Evolutionary conservation across 2,888 invertebrate genomes (phyloP), one percentile per base, ranked within the genome.

Genomic region (Meta bourneti): DNA sequence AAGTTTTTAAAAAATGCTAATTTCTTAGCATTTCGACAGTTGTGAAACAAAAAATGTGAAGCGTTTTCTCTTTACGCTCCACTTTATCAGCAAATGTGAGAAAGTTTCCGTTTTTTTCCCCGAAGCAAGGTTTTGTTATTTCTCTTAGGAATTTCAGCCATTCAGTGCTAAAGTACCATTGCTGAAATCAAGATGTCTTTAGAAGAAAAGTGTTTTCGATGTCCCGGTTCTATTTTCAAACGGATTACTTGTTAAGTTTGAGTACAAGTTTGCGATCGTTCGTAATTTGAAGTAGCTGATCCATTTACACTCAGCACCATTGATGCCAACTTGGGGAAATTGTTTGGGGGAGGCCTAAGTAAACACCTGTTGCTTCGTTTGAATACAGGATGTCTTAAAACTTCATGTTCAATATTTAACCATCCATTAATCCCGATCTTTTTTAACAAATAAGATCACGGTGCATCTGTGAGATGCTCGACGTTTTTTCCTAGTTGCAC

Each of bases 1-100:
- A 61, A 61, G 8, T 4, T 16, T 11, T 61, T 61, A 16, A 20
- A 48, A 84, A 84, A 75, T 75, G 84, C 54, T 84, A 84, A 84
- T 84, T 84, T 84, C 75, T 74, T 75, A 61, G 8, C 61, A 61
- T 34, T 34, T 34, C 1, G 34, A 34, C 34, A 34, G 34, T 34
- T 34, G 34, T 16, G 61, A 16, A 61, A 61, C 11, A 61, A 61
- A 61, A 61, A 7, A 11, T 9, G 34, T 1, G 34, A 34, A 34
- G 34, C 34, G 34, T 34, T 34, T 34, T 34, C 61, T 13, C 5
- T 61, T 61, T 16, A 61, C 61, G 61, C 61, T 61, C 61, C 61
- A 6, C 13, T 61, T 61, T 61, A 61, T 61, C 61, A 61, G 61
- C 61, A 61, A 61, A 61, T 61, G 61, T 61, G 61, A 61, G 61